Percentiles rank a stretch among this genome's conserved stretches.
These are phyloP conservation scores for Nowickia ferox DNA, from an alignment of 2,888 invertebrate genomes.

Conservation along the genomic window DNA sequence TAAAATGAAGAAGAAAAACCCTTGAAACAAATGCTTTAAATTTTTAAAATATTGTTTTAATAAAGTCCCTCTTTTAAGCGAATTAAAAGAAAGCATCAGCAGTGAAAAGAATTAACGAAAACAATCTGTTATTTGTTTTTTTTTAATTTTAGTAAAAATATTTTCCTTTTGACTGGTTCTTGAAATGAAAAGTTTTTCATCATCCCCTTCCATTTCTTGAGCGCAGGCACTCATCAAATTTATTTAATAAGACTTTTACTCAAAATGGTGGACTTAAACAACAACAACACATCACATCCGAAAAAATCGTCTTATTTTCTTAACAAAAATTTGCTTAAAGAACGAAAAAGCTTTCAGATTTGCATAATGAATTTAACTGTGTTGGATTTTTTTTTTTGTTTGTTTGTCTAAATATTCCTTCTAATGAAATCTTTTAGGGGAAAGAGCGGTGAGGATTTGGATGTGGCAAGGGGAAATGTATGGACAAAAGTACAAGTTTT, in stretches of 20 bases:
- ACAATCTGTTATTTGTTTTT: conserved; percentile 59
- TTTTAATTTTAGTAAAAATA: conserved; percentile 32
- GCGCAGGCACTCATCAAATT: conserved; percentile 26
- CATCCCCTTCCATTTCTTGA: background rate
- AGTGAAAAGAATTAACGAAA: conserved; percentile 30
- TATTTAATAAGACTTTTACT: conserved; percentile 48
- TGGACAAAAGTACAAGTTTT: conserved; percentile 61
- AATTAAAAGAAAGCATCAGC: conserved; percentile 51
- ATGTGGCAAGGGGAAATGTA: background rate
- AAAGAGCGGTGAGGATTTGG: background rate
- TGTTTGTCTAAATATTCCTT: conserved; percentile 38
- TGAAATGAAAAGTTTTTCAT: conserved; percentile 14
- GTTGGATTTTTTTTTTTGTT: conserved; percentile 19
- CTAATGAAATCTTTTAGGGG: background rate
- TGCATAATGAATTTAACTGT: conserved; percentile 70
- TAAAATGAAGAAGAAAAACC: background rate
- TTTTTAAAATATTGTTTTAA: conserved; percentile 35
- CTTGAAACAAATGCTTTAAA: conserved; percentile 1
- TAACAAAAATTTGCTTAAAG: conserved; percentile 65
- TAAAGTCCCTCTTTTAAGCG: conserved; percentile 45
- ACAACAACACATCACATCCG: background rate
- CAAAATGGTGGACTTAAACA: conserved; percentile 47
- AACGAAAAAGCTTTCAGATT: conserved; percentile 64
- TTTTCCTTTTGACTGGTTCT: conserved; percentile 44
- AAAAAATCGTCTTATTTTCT: conserved; percentile 61